phyloP scores from a whole-genome alignment of 2,113 vertebrate species.

The Pluvianellus socialis region DNA sequence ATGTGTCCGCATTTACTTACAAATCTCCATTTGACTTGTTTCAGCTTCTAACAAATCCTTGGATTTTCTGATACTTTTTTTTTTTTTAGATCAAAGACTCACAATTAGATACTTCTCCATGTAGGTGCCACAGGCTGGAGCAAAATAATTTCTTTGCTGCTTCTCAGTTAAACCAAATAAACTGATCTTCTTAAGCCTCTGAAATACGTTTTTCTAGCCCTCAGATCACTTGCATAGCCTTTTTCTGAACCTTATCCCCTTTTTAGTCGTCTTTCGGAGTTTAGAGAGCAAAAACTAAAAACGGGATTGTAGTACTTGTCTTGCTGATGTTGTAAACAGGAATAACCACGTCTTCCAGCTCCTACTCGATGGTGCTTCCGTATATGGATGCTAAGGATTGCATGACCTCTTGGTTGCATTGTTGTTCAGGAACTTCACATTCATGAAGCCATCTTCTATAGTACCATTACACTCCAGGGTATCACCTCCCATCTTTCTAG shows the following conservation, averaged over 20 bases:
- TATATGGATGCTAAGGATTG: background rate
- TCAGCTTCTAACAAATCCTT: background rate
- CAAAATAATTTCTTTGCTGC: background rate
- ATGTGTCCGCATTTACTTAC: background rate
- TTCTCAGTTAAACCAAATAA: background rate
- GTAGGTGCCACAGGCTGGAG: background rate
- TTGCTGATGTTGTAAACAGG: background rate
- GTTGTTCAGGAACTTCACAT: background rate
- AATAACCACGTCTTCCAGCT: background rate
- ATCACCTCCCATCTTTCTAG: background rate
- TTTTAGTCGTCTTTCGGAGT: background rate
- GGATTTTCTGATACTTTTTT: background rate
- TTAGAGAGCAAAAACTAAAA: background rate
- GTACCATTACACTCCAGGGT: background rate
- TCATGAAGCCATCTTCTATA: background rate
- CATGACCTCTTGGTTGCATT: background rate
- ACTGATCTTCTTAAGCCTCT: background rate
- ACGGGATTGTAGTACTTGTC: background rate
- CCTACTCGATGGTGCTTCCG: background rate
- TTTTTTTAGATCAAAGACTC: background rate
- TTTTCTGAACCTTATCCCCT: background rate
- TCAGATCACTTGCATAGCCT: background rate
- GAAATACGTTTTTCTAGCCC: background rate
- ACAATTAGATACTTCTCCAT: background rate
- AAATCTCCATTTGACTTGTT: background rate